Percentiles rank a stretch among this genome's conserved stretches.
Conservation (phyloP, 2,113 vertebrate genomes). For the Piaya cayana region DNA sequence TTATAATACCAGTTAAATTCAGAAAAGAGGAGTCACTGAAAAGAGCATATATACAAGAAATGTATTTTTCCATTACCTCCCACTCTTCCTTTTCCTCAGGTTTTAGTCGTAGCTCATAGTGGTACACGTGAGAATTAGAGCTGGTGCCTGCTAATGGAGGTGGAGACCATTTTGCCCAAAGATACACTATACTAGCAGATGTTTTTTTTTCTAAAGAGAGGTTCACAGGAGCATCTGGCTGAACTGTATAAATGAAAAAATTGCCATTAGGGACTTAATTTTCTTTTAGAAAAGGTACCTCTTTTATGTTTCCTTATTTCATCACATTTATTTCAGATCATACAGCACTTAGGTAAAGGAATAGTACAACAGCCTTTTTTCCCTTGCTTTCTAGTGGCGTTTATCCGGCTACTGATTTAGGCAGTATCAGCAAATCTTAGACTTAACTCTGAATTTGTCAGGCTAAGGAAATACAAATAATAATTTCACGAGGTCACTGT, state of each 20-base stretch:
- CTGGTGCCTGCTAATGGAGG: conserved; percentile 78
- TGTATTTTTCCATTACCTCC: conserved; percentile 80
- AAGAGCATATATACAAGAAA: not conserved
- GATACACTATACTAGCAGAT: conserved; percentile 67
- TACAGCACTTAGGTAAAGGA: not conserved
- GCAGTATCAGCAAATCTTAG: not conserved
- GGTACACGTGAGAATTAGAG: conserved; percentile 83
- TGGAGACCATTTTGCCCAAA: conserved; percentile 86
- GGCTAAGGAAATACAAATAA: not conserved
- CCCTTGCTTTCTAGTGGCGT: not conserved
- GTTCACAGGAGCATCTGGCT: conserved; percentile 86
- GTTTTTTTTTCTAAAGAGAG: conserved; percentile 72
- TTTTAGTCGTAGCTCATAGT: conserved; percentile 87
- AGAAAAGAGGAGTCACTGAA: not conserved
- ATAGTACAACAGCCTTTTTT: not conserved
- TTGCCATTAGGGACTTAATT: not conserved
- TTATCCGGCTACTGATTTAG: not conserved
- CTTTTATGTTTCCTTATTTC: not conserved
- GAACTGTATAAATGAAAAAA: conserved; percentile 77
- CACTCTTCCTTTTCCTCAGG: conserved; percentile 80
- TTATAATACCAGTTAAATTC: not conserved
- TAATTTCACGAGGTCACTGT: not conserved
- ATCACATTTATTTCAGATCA: not conserved
- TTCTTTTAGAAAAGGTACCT: not conserved
- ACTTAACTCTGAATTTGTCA: not conserved